phyloP scores from a whole-genome alignment of 2,888 invertebrate species.

The Ctena decussata region DNA sequence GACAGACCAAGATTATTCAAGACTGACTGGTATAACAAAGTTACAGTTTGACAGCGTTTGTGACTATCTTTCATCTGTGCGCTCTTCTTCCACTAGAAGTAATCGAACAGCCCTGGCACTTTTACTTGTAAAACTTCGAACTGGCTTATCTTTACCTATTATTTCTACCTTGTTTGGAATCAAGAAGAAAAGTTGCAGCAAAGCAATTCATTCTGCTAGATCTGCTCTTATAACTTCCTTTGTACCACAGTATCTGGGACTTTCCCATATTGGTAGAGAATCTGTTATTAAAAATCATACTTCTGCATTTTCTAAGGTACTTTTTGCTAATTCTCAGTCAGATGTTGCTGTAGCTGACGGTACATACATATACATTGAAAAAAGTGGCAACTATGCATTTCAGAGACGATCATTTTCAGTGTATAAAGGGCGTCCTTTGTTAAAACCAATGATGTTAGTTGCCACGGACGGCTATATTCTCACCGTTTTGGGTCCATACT shows the following conservation, averaged over 20 bases:
- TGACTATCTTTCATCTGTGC: neutral
- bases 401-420: constrained; percentile 45
- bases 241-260: constrained; percentile 42
- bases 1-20: constrained; percentile 26
- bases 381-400: constrained; percentile 48
- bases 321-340: constrained; percentile 27
- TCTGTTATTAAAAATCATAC: constrained; percentile 52
- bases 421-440: constrained; percentile 50
- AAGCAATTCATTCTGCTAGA: constrained; percentile 44
- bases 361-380: constrained; percentile 53
- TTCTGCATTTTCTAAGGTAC: constrained; percentile 34
- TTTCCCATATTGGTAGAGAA: constrained; percentile 26
- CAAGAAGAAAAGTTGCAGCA: constrained; percentile 37
- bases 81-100: constrained; percentile 30
- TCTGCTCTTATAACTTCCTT: constrained; percentile 28
- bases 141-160: constrained; percentile 42
- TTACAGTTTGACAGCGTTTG: constrained; percentile 40
- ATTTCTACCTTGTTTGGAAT: constrained; percentile 50
- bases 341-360: constrained; percentile 52
- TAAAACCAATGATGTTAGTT: constrained; percentile 60
- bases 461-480: constrained; percentile 54
- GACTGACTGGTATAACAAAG: constrained; percentile 29
- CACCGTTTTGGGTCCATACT: constrained; percentile 54
- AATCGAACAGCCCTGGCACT: constrained; percentile 43
- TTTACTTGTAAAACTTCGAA: constrained; percentile 41